Conservation (phyloP, 2,113 vertebrate species). For the Nannobrachium achirus region DNA sequence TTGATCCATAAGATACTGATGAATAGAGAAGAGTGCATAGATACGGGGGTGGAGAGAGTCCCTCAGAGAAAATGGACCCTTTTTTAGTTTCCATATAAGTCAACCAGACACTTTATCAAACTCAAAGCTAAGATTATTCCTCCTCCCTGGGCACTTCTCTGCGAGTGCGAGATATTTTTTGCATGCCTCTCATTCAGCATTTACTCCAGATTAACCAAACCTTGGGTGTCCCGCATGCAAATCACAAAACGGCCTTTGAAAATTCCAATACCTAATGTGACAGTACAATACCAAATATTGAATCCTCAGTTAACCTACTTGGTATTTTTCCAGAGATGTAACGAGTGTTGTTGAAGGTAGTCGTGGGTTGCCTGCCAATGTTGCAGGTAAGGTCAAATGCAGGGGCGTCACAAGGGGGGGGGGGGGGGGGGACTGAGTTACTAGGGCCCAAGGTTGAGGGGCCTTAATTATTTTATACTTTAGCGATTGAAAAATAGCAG, state of each 20-base stretch:
- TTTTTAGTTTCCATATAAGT: neutral
- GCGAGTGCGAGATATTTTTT: neutral
- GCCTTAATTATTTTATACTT: no score
- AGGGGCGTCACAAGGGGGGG: no score
- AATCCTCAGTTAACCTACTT: neutral
- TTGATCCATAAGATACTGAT: slow-evolving; percentile 2
- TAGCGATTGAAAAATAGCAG: no score
- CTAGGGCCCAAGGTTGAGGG: no score
- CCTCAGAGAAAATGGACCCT: neutral
- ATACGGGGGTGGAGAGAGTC: neutral
- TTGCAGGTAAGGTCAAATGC: neutral
- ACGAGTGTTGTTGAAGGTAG: no score
- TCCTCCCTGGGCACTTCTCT: neutral
- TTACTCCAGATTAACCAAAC: neutral
- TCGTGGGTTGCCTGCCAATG: neutral
- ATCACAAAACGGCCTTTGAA: neutral
- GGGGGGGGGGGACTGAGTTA: no score
- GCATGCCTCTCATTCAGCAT: no score
- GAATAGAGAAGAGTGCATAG: neutral
- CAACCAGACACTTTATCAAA: neutral
- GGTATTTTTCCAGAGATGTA: no score
- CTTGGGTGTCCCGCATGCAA: neutral
- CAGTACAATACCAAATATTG: neutral
- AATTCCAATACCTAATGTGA: neutral
- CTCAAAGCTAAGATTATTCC: neutral